Conservation (phyloP, 2,113 vertebrate species). For the Delphinapterus leucas region DNA sequence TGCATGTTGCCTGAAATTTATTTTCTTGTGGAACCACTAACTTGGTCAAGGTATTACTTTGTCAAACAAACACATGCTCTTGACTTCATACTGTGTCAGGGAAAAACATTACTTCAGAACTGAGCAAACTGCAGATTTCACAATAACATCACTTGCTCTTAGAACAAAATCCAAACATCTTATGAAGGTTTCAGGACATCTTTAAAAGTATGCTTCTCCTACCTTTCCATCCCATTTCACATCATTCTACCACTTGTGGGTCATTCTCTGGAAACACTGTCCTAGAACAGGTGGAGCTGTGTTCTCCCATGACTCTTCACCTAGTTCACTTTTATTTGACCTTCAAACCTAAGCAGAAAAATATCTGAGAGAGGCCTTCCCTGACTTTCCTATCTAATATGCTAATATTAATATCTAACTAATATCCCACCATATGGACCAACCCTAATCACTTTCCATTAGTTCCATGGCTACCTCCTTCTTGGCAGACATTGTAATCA, state of each 20-base stretch:
- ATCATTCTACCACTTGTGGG: neutral
- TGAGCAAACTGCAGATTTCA: neutral
- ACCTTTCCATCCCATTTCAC: neutral
- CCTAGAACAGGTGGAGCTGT: neutral
- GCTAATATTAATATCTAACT: neutral
- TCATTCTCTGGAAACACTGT: neutral
- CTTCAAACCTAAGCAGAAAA: neutral
- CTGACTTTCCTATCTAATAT: neutral
- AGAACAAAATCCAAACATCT: neutral
- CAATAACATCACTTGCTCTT: neutral
- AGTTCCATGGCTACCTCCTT: neutral
- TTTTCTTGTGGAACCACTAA: neutral
- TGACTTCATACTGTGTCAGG: neutral
- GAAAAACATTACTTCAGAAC: neutral
- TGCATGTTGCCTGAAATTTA: neutral
- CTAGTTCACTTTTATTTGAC: neutral
- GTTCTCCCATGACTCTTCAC: neutral
- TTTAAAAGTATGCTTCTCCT: neutral
- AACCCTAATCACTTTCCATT: neutral
- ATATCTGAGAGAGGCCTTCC: neutral
- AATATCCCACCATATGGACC: fast-evolving
- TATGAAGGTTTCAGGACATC: neutral
- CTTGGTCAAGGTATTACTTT: neutral
- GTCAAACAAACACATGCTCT: neutral
- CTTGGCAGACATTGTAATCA: neutral